These are phyloP conservation scores for Oreotragus oreotragus DNA, from an alignment of 2,113 vertebrate species.

Conservation along the genomic window DNA sequence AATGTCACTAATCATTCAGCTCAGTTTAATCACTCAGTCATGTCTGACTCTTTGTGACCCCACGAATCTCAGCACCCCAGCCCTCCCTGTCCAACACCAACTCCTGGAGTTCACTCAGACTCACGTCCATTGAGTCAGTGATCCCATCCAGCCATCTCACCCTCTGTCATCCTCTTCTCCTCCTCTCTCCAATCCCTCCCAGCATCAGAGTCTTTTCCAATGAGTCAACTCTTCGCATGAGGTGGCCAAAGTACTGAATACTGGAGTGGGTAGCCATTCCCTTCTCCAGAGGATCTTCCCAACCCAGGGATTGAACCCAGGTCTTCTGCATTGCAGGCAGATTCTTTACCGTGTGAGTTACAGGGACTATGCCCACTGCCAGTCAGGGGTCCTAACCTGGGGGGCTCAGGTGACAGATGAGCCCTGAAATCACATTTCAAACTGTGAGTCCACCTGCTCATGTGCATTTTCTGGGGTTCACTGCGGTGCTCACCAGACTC, in stretches of 20 bases:
- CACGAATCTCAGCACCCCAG: no score
- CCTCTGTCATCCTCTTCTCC: no score
- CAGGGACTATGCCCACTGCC: not conserved
- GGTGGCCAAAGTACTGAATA: not conserved
- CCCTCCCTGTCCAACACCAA: no score
- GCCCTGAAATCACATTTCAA: not conserved
- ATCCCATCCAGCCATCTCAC: no score
- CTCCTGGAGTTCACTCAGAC: no score
- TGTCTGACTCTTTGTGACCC: no score
- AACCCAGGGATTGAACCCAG: not conserved
- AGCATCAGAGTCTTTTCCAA: no score
- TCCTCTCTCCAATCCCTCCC: no score
- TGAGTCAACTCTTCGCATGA: no score
- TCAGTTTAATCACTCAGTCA: no score
- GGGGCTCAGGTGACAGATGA: not conserved
- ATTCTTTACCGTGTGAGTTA: not conserved
- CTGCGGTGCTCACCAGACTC: not conserved
- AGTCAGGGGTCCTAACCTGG: not conserved
- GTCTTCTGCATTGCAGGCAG: not conserved
- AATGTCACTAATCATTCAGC: no score
- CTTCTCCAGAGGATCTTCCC: not conserved
- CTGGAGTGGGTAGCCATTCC: not conserved
- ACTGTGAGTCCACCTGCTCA: accelerated
- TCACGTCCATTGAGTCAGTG: no score
- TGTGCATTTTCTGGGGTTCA: not conserved